Evolutionary conservation across 2,797 vertebrate species (phyloP).

Genomic region (Melopsittacus undulatus): DNA sequence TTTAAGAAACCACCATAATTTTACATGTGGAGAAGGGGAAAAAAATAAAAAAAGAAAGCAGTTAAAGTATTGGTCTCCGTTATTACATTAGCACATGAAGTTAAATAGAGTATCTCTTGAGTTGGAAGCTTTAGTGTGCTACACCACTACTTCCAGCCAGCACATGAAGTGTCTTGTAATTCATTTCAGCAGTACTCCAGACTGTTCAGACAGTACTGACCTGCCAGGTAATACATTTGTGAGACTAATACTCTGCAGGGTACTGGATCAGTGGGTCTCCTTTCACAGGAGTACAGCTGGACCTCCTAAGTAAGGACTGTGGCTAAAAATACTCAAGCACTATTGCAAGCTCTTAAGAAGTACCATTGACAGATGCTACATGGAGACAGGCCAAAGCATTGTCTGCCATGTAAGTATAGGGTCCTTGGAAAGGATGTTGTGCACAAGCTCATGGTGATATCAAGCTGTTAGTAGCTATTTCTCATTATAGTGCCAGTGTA

Average conservation of each 20-base stretch:
- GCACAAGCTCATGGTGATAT: background rate
- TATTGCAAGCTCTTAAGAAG: background rate
- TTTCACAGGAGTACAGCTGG: background rate
- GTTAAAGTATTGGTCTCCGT: background rate
- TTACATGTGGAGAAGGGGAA: constrained; percentile 41
- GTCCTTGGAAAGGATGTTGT: background rate
- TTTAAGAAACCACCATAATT: constrained; percentile 76
- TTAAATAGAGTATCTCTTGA: background rate
- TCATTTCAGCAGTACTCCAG: background rate
- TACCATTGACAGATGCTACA: background rate
- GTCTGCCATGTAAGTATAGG: background rate
- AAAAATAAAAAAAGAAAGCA: constrained; percentile 68
- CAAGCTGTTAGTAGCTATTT: background rate
- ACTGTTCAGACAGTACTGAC: background rate
- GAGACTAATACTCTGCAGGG: background rate
- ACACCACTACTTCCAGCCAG: background rate
- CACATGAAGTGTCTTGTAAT: background rate
- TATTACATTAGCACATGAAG: background rate
- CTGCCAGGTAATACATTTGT: background rate
- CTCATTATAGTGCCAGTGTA: background rate
- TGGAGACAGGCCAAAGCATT: background rate
- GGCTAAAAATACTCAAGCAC: background rate
- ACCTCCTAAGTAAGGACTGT: background rate
- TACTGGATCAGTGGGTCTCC: background rate
- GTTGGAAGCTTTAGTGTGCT: background rate